Evolutionary conservation across 2,797 vertebrate genomes (phyloP).

Genomic region (Psittacula derbiana): DNA sequence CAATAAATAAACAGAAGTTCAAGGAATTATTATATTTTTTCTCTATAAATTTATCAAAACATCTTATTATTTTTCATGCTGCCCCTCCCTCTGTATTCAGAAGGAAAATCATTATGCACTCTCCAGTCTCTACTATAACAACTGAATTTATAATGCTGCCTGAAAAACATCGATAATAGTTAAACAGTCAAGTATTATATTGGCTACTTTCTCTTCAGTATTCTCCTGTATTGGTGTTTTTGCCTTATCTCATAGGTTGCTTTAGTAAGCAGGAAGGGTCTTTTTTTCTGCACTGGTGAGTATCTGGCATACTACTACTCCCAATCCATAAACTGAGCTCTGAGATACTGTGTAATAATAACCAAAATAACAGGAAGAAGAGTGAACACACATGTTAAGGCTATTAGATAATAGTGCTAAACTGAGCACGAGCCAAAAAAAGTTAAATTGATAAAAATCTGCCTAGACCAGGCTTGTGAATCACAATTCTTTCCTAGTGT

Average conservation of each 20-base stretch:
- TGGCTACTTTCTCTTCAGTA: not conserved
- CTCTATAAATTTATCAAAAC: not conserved
- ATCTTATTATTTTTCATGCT: not conserved
- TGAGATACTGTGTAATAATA: not conserved
- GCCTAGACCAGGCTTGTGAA: not conserved
- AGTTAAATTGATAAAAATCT: not conserved
- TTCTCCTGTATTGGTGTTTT: not conserved
- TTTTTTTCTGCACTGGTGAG: not conserved
- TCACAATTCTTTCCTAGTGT: not conserved
- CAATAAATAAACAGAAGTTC: not conserved
- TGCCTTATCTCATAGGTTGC: not conserved
- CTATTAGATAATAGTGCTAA: not conserved
- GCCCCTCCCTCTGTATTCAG: not conserved
- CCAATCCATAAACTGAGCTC: not conserved
- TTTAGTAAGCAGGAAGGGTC: not conserved
- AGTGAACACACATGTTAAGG: not conserved
- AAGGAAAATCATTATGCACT: not conserved
- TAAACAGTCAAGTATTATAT: not conserved
- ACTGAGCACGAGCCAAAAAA: not conserved
- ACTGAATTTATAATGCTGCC: not conserved
- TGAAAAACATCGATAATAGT: not conserved
- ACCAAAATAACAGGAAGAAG: not conserved
- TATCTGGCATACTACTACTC: not conserved
- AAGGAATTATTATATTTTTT: not conserved
- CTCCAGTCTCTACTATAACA: not conserved